A percentile compares a stretch with the other conserved stretches of the same genome.
Conservation (phyloP, 2,797 vertebrate species). For the Acomys russatus region DNA sequence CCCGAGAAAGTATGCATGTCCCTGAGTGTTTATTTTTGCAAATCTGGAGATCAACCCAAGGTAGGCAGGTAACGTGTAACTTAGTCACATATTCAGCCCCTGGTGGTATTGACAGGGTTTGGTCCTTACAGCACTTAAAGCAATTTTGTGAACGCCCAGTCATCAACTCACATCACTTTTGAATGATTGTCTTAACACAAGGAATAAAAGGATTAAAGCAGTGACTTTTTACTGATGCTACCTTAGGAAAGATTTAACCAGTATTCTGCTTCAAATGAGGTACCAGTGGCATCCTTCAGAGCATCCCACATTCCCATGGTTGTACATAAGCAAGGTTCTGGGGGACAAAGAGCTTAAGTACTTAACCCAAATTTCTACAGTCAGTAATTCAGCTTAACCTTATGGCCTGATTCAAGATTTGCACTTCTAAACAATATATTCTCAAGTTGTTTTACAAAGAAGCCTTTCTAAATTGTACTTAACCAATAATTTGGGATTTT, state of each 20-base stretch:
- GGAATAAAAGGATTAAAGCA: conserved; percentile 16
- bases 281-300: background rate
- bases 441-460: background rate
- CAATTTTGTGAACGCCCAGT: conserved; percentile 32
- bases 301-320: background rate
- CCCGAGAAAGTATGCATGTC: background rate
- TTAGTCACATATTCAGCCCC: background rate
- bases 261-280: background rate
- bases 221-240: background rate
- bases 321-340: background rate
- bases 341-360: background rate
- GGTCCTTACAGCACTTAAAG: background rate
- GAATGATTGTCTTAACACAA: conserved; percentile 1
- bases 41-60: background rate
- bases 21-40: background rate
- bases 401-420: background rate
- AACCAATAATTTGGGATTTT: conserved; percentile 39
- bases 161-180: conserved; percentile 7
- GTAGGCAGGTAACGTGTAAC: background rate
- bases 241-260: background rate
- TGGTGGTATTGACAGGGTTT: background rate
- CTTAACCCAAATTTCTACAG: background rate
- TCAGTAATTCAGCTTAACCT: background rate
- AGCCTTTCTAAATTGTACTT: background rate
- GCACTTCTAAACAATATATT: background rate